phyloP scores from a whole-genome alignment of 2,888 invertebrate genomes.

The Tetropium fuscum region DNA sequence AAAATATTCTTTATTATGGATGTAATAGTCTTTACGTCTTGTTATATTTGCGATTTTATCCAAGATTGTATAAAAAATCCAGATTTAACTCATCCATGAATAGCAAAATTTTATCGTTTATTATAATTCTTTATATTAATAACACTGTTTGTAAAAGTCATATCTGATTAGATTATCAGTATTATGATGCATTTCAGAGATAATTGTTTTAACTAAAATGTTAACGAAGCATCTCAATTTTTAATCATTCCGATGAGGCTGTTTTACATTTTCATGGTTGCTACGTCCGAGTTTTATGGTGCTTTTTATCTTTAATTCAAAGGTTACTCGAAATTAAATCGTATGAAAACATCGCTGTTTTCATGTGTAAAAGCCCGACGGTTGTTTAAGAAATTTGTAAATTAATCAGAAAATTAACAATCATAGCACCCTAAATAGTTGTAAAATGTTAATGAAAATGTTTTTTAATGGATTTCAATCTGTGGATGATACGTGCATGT shows the following conservation, averaged over 20 bases:
- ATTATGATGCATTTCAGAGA: too few species aligned
- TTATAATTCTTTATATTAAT: too few species aligned
- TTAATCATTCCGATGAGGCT: slow-evolving; percentile 46
- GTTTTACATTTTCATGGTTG: slow-evolving; percentile 50
- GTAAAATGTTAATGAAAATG: slow-evolving; percentile 11
- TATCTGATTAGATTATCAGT: too few species aligned
- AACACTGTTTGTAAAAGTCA: too few species aligned
- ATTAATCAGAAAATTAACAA: slow-evolving; percentile 29
- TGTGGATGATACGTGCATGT: slow-evolving; percentile 50
- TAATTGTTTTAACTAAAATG: slow-evolving; percentile 39
- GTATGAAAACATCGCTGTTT: slow-evolving; percentile 37
- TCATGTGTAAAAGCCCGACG: slow-evolving; percentile 30
- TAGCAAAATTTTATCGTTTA: too few species aligned
- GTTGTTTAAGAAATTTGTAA: slow-evolving; percentile 24
- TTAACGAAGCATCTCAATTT: slow-evolving; percentile 45
- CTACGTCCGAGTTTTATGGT: slow-evolving; percentile 45
- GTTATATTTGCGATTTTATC: too few species aligned
- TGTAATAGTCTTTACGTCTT: too few species aligned
- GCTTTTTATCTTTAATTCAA: slow-evolving; percentile 47
- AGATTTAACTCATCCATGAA: too few species aligned
- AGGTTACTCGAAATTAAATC: slow-evolving; percentile 41
- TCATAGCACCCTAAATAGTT: slow-evolving; percentile 13
- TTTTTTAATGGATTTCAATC: slow-evolving; percentile 38
- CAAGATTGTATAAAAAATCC: too few species aligned
- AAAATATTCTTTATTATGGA: too few species aligned